A percentile compares a stretch with the other conserved stretches of the same genome.
phyloP scores from a whole-genome alignment of 2,113 vertebrate species.

The Peromyscus polionotus region DNA sequence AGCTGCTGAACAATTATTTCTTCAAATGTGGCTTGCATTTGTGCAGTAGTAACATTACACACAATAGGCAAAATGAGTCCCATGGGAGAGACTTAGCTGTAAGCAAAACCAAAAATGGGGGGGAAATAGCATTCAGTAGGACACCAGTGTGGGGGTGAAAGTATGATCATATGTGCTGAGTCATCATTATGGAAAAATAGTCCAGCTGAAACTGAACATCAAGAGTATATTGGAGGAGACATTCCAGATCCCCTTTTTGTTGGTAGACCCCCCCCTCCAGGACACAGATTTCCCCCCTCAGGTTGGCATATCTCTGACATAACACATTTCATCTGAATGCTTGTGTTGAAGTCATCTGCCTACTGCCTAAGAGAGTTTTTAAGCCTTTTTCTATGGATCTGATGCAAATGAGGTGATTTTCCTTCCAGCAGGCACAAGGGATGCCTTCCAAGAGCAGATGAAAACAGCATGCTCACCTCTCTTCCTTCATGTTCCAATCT shows the following conservation, averaged over 20 bases:
- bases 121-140: not conserved
- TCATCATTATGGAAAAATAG: not conserved
- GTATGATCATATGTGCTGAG: not conserved
- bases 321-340: not conserved
- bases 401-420: not conserved
- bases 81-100: not conserved
- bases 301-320: not conserved
- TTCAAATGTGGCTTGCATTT: not conserved
- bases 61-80: not conserved
- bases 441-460: not conserved
- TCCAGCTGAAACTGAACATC: not conserved
- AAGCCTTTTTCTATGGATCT: not conserved
- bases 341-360: not conserved
- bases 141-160: not conserved
- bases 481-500: slow-evolving; percentile 11
- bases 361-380: not conserved
- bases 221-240: not conserved
- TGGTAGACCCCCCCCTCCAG: not conserved
- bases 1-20: not conserved
- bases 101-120: not conserved
- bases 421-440: slow-evolving; percentile 8
- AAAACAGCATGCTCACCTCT: slow-evolving; percentile 22
- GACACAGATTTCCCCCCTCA: not conserved
- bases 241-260: not conserved
- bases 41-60: not conserved